These are phyloP conservation scores for Poeciliopsis occidentalis DNA, from an alignment of 2,113 vertebrate genomes.

Conservation along the genomic window DNA sequence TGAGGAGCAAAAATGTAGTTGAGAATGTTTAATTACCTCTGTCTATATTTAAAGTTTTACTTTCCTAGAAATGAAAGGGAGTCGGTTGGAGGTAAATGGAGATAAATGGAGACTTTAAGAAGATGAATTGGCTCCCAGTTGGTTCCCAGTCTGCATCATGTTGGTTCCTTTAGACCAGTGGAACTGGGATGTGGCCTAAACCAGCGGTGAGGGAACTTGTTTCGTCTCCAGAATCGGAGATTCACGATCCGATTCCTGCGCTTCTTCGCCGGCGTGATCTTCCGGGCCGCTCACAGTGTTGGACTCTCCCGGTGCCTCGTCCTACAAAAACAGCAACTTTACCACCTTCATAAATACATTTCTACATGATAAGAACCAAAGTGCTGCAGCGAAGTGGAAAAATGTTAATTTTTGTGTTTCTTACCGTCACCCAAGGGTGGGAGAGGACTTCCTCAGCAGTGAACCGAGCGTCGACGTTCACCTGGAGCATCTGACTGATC, in stretches of 20 bases:
- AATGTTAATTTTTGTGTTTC: conserved; percentile 17
- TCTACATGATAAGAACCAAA: background rate
- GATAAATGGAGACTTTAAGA: too few relatives aligned
- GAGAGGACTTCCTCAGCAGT: conserved; percentile 93
- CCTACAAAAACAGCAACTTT: conserved; percentile 72
- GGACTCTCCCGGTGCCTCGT: conserved; percentile 87
- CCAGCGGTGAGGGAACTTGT: conserved; percentile 73
- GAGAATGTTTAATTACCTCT: background rate
- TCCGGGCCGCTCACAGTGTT: conserved; percentile 86
- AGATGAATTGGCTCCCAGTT: background rate
- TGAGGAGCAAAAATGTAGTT: background rate
- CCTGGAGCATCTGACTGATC: conserved; percentile 96
- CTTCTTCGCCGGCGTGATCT: conserved; percentile 59
- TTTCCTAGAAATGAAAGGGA: background rate
- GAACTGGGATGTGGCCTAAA: conserved; percentile 24
- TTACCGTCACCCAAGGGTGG: conserved; percentile 97
- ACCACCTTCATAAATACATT: background rate
- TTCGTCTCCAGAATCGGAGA: conserved; percentile 67
- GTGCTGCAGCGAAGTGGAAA: background rate
- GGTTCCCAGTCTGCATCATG: background rate
- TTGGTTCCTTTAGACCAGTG: background rate
- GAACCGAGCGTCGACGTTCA: conserved; percentile 91
- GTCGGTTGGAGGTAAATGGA: background rate
- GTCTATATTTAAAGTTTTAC: background rate
- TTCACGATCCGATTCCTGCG: conserved; percentile 46